Evolutionary conservation across 2,113 vertebrate species (phyloP), one percentile per base, ranked within the genome.

Genomic region (Microcebus lehilahytsara): DNA sequence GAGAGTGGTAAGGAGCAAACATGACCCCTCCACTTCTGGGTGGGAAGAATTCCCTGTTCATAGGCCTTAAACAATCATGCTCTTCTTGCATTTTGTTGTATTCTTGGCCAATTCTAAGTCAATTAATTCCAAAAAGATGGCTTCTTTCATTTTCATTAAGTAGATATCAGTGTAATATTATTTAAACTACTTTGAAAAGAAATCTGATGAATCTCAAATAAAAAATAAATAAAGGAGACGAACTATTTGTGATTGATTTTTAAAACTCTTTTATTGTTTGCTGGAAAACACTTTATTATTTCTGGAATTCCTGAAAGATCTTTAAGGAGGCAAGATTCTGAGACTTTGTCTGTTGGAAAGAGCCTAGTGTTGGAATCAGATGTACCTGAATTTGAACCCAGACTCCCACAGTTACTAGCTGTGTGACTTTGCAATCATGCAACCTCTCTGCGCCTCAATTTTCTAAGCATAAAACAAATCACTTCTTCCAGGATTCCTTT

Each of bases 1-100:
- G 13, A n/a, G 7, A 0, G 27, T 6, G 0, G 10, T 6, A 16
- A 27, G 23, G n/a, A 22, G 7, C 13, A 40, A 20, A 66, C 7
- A 40, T 37, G 2, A 0, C 2, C 8, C 37, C 37, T 85, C 19
- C 37, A 3, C 16, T 80, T 56, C 80, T 2, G 22, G 16, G 14
- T 40, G 37, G 37, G 7, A 6, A 2, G 0, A 4, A 4, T n/a
- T 40, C 13, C 22, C 12, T n/a, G 34, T 58, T 42, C 4, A 49
- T 11, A 3, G 22, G 4, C 20, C 46, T 81, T 46, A 51, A 42
- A 12, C 14, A 75, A 0, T 14, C 46, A 14, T 2, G 1, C 9
- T 37, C 10, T 9, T 74, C 16, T 37, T n/a, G n/a, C 8, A 81
- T 67, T 85, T 85, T 71, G 8, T 42, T 40, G 3, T 30, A 1